A percentile compares a stretch with the other conserved stretches of the same genome.
phyloP scores from a whole-genome alignment of 2,797 vertebrate genomes.

The Darevskia mixta region DNA sequence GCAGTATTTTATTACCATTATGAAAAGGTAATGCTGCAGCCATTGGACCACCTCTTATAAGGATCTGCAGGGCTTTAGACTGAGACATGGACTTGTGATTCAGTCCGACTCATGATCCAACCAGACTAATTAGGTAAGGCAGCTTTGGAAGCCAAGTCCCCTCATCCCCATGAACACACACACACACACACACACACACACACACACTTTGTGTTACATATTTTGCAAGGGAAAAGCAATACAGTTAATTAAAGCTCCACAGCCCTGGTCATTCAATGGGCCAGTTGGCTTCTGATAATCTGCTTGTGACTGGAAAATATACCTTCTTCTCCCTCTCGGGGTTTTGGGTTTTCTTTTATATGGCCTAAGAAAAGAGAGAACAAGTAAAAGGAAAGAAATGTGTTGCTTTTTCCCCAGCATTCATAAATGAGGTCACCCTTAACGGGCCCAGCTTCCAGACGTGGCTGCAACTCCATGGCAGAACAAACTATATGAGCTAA shows the following conservation, averaged over 20 bases:
- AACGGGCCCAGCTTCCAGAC: background rate
- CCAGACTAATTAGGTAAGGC: no score
- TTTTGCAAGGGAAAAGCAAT: constrained; percentile 38
- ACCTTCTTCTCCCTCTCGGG: constrained; percentile 41
- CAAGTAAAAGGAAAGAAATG: constrained; percentile 28
- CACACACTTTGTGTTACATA: background rate
- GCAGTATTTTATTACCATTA: no score
- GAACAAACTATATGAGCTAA: constrained; percentile 20
- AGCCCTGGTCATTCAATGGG: constrained; percentile 20
- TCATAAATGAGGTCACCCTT: background rate
- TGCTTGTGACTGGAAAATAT: constrained; percentile 65
- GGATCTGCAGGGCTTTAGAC: no score
- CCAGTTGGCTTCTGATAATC: constrained; percentile 55
- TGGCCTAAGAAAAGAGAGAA: constrained; percentile 38
- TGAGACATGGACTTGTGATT: no score
- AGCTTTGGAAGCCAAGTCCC: background rate
- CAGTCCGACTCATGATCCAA: no score
- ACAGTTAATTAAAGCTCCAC: constrained; percentile 31
- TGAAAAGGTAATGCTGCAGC: no score
- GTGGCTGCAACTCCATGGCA: background rate
- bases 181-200: no score
- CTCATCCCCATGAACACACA: background rate
- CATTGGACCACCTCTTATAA: no score
- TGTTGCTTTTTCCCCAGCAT: constrained; percentile 32
- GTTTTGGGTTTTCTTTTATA: constrained; percentile 60